These are phyloP conservation scores for Elgonia sp. DNA, from an alignment of 2,888 invertebrate species.

Conservation along the genomic window DNA sequence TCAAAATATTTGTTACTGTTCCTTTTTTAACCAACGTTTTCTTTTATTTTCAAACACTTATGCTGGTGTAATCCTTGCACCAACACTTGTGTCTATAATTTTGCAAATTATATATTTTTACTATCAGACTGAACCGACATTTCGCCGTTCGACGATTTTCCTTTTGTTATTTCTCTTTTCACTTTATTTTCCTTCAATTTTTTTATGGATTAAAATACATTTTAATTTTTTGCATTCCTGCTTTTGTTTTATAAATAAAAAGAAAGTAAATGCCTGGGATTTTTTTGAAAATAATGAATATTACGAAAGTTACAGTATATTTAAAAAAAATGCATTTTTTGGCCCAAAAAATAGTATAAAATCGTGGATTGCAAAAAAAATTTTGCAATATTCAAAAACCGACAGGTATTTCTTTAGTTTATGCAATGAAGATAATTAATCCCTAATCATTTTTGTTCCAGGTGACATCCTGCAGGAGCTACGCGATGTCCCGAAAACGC, in stretches of 20 bases:
- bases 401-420: too few species aligned
- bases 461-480: too few species aligned
- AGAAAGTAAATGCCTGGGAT: too few species aligned
- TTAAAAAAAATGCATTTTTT: too few species aligned
- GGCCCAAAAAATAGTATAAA: too few species aligned
- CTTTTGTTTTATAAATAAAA: constrained; percentile 9
- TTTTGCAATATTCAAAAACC: too few species aligned
- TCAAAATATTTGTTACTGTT: constrained; percentile 39
- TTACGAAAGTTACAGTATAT: too few species aligned
- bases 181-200: constrained; percentile 15
- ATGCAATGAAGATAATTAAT: too few species aligned
- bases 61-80: constrained; percentile 22
- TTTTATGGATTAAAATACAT: constrained; percentile 3
- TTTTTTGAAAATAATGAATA: too few species aligned
- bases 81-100: not conserved
- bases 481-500: too few species aligned
- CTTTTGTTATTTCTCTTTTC: constrained; percentile 43
- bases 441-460: too few species aligned
- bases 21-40: constrained; percentile 11
- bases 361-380: too few species aligned
- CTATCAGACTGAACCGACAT: constrained; percentile 66
- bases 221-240: not conserved
- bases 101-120: constrained; percentile 3
- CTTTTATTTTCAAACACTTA: constrained; percentile 20
- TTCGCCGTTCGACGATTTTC: constrained; percentile 74